Conservation (phyloP, 1,140 invertebrate species). For the Tribolium castaneum region DNA sequence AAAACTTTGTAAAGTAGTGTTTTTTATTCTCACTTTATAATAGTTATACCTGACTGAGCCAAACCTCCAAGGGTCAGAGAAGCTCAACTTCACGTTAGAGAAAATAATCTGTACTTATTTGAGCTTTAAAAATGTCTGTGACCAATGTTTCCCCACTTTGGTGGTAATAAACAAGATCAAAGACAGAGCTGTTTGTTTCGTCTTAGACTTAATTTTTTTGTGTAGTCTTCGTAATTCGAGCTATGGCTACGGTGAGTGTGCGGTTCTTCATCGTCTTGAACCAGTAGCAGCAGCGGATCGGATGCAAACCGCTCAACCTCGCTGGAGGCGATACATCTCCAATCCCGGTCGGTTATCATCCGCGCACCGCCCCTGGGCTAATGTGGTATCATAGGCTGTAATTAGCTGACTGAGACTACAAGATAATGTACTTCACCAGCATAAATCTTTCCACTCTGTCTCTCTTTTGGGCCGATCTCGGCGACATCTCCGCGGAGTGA, state of each 20-base stretch:
- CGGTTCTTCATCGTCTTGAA: conserved; percentile 44
- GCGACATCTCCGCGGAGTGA: conserved; percentile 39
- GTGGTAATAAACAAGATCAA: no score
- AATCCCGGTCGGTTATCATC: conserved; percentile 61
- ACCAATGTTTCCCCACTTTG: no score
- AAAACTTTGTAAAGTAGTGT: no score
- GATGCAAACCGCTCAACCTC: conserved; percentile 55
- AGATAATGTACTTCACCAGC: conserved; percentile 68
- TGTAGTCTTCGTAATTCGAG: neutral
- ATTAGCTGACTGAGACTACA: conserved; percentile 68
- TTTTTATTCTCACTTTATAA: no score
- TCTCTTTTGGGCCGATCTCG: conserved; percentile 52
- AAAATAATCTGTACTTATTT: no score
- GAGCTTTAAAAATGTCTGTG: no score
- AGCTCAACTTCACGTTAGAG: no score
- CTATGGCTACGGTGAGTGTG: conserved; percentile 34
- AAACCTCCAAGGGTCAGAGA: no score
- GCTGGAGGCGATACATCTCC: conserved; percentile 59
- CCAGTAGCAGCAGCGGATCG: conserved; percentile 45
- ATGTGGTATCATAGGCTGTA: conserved; percentile 67
- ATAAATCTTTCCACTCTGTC: conserved; percentile 65
- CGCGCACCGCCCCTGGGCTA: conserved; percentile 61
- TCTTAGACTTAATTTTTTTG: neutral
- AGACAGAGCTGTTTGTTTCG: neutral
- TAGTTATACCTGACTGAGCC: no score